Evolutionary conservation across 2,113 vertebrate genomes (phyloP).

Genomic region (Campylomormyrus numenius): DNA sequence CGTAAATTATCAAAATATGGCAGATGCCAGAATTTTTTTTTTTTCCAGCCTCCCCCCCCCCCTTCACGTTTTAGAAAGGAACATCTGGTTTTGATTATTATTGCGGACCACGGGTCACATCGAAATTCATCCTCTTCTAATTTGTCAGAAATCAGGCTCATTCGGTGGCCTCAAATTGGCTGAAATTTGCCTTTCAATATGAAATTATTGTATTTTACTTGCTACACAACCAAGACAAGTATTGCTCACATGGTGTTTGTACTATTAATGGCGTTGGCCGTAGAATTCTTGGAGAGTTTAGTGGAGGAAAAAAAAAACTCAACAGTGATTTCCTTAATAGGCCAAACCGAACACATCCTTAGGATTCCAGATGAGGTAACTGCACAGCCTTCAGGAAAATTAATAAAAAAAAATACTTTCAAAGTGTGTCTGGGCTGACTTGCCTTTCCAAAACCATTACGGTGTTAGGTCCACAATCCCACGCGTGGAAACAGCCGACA

Average conservation of each 20-base stretch:
- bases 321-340: slow-evolving; percentile 45
- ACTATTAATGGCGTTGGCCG: slow-evolving; percentile 51
- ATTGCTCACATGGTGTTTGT: slow-evolving; percentile 61
- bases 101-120: slow-evolving; percentile 50
- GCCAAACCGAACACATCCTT: slow-evolving; percentile 54
- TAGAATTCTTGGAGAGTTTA: slow-evolving; percentile 39
- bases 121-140: slow-evolving; percentile 56
- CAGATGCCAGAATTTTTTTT: slow-evolving; percentile 46
- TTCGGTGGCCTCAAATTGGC: slow-evolving; percentile 57
- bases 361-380: slow-evolving; percentile 55
- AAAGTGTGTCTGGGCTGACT: slow-evolving; percentile 52
- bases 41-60: slow-evolving; percentile 25
- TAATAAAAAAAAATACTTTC: slow-evolving; percentile 29
- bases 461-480: slow-evolving; percentile 46
- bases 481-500: slow-evolving; percentile 54
- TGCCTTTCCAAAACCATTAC: slow-evolving; percentile 52
- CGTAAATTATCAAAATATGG: slow-evolving; percentile 59
- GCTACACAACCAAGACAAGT: slow-evolving; percentile 58
- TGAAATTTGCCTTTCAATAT: slow-evolving; percentile 62
- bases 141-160: slow-evolving; percentile 63
- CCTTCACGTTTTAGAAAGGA: slow-evolving; percentile 47
- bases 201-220: slow-evolving; percentile 55
- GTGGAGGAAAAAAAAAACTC: slow-evolving; percentile 32
- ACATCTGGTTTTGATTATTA: slow-evolving; percentile 63
- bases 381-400: slow-evolving; percentile 53